Conservation (phyloP, 2,113 vertebrate genomes). For the Deroptyus accipitrinus region DNA sequence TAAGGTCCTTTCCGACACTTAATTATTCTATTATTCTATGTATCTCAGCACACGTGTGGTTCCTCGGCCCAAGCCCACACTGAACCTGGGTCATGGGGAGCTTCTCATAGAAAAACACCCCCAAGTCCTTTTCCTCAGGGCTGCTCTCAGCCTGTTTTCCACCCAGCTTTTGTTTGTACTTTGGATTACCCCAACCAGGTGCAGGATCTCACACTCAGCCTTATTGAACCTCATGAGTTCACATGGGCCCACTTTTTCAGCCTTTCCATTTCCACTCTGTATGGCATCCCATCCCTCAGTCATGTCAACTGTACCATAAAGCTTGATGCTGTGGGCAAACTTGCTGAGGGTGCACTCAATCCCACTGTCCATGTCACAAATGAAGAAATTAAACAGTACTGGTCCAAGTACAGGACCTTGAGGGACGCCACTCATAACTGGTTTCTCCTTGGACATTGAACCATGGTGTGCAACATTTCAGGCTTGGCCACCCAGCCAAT, state of each 20-base stretch:
- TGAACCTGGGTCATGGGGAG: accelerated
- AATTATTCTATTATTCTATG: background rate
- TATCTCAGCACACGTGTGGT: accelerated
- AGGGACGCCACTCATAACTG: background rate
- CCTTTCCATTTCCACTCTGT: background rate
- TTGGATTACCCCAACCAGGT: background rate
- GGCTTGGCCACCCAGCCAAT: no score
- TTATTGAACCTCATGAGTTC: background rate
- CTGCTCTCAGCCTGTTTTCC: background rate
- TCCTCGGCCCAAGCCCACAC: accelerated
- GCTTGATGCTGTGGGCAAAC: background rate
- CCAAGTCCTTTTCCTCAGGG: background rate
- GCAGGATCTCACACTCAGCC: background rate
- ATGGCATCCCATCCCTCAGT: background rate
- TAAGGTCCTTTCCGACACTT: background rate
- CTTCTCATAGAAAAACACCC: accelerated
- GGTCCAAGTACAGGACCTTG: background rate
- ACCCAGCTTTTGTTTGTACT: accelerated
- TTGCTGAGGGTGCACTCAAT: accelerated
- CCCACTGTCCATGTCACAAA: background rate
- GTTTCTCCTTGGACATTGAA: background rate
- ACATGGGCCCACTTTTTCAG: background rate
- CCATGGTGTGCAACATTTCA: background rate
- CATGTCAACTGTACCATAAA: accelerated
- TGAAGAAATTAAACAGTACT: background rate